These are phyloP conservation scores for Drosophila tanythrix DNA, from an alignment of 2,888 invertebrate species.

Conservation along the genomic window DNA sequence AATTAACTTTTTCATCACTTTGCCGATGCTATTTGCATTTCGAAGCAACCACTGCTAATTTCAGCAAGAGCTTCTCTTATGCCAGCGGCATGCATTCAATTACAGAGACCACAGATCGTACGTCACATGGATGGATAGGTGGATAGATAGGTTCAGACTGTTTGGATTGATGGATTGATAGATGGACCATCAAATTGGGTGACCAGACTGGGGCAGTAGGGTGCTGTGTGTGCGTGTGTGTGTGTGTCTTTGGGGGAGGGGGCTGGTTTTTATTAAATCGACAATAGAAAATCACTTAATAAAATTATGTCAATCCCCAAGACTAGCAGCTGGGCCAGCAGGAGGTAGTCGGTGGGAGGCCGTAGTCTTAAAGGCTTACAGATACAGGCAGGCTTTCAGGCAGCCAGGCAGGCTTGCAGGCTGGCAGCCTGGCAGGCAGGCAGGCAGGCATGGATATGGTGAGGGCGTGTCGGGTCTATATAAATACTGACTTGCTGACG, in stretches of 20 bases:
- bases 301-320: conserved; percentile 56
- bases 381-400: background rate
- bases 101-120: conserved; percentile 48
- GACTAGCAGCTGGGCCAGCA: conserved; percentile 4
- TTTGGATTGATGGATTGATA: conserved; percentile 10
- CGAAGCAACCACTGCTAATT: conserved; percentile 53
- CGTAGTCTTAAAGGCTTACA: conserved; percentile 35
- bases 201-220: conserved; percentile 3
- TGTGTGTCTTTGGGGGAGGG: background rate
- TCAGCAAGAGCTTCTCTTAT: conserved; percentile 23
- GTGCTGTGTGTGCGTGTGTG: background rate
- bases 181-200: conserved; percentile 6
- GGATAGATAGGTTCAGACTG: conserved; percentile 1
- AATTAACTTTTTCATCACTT: conserved; percentile 81
- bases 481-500: conserved; percentile 10
- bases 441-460: background rate
- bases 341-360: background rate
- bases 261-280: conserved; percentile 38
- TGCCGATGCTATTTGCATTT: conserved; percentile 71
- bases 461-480: background rate
- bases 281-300: conserved; percentile 70
- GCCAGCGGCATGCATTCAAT: conserved; percentile 66
- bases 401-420: background rate
- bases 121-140: conserved; percentile 16
- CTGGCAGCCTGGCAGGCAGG: background rate